phyloP scores from a whole-genome alignment of 2,797 vertebrate genomes.

The Pseudocheirus occidentalis region DNA sequence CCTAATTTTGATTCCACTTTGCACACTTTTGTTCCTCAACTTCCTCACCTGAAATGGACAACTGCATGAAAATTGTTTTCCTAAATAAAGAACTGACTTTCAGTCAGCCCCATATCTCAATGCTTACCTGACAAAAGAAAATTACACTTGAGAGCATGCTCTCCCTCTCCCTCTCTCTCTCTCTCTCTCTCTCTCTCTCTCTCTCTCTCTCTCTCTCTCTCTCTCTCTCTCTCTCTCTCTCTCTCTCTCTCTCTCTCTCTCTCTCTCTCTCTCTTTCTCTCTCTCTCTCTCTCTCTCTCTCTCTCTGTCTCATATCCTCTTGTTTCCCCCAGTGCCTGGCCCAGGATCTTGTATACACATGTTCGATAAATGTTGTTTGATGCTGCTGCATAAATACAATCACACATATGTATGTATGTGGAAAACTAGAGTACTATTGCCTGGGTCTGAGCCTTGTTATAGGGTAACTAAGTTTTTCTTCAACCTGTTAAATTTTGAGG shows the following conservation, averaged over 20 bases:
- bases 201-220: too few species aligned
- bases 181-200: neutral
- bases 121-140: constrained; percentile 14
- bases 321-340: neutral
- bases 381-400: neutral
- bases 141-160: neutral
- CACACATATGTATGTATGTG: neutral
- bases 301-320: neutral
- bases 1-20: neutral
- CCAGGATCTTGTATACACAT: neutral
- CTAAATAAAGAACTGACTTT: constrained; percentile 56
- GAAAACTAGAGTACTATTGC: neutral
- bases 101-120: constrained; percentile 11
- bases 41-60: constrained; percentile 39
- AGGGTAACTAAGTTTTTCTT: constrained; percentile 8
- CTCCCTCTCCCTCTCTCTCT: neutral
- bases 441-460: constrained; percentile 5
- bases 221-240: too few species aligned
- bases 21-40: constrained; percentile 28
- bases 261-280: too few species aligned
- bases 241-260: too few species aligned
- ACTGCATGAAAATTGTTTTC: constrained; percentile 38
- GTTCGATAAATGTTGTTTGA: constrained; percentile 1
- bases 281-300: neutral
- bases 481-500: constrained; percentile 1